Conservation (phyloP, 2,888 invertebrate genomes). For the Shargacucullia verbasci region DNA sequence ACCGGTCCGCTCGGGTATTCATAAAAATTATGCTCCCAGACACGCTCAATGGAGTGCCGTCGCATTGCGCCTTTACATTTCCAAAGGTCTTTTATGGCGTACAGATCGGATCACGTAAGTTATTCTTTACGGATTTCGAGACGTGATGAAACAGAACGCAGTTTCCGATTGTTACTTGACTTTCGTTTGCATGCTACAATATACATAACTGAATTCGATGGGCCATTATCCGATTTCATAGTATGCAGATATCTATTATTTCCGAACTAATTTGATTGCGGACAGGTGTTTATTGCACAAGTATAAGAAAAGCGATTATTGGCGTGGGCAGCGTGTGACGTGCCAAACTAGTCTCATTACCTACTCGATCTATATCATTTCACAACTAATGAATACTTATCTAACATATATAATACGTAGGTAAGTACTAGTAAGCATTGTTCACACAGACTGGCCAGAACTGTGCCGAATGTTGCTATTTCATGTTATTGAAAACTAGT, state of each 20-base stretch:
- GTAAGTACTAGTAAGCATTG: conserved; percentile 40
- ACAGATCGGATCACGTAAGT: conserved; percentile 72
- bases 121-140: conserved; percentile 70
- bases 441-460: conserved; percentile 34
- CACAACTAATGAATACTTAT: conserved; percentile 54
- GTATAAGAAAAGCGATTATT: conserved; percentile 70
- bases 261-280: conserved; percentile 64
- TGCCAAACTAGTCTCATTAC: conserved; percentile 48
- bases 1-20: conserved; percentile 84
- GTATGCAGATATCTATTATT: conserved; percentile 61
- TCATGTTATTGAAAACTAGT: conserved; percentile 75
- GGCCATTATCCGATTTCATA: conserved; percentile 72
- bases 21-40: conserved; percentile 85
- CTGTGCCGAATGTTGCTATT: conserved; percentile 51
- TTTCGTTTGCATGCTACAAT: conserved; percentile 68
- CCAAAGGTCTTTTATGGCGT: conserved; percentile 67
- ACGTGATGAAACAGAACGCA: conserved; percentile 70
- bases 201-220: conserved; percentile 65
- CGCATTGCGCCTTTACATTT: conserved; percentile 61
- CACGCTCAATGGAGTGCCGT: conserved; percentile 79
- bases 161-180: conserved; percentile 59
- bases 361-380: conserved; percentile 45
- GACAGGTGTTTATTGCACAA: conserved; percentile 77
- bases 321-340: conserved; percentile 66
- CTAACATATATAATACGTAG: conserved; percentile 40